Conservation (phyloP, 2,113 vertebrate genomes). For the Crotophaga sulcirostris region DNA sequence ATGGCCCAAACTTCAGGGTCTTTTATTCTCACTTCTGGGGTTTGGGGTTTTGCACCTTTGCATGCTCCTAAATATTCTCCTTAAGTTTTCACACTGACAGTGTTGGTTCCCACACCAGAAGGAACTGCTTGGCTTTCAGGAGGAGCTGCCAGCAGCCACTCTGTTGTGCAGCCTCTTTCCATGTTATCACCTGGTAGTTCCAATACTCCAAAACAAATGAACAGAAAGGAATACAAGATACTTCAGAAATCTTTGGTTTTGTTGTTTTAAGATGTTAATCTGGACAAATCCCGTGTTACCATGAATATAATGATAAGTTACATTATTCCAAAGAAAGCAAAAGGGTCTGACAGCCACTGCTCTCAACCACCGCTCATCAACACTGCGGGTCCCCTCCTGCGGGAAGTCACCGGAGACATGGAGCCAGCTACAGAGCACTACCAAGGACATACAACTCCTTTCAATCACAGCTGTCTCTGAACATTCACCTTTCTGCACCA, state of each 20-base stretch:
- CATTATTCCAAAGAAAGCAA: neutral
- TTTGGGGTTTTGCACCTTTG: neutral
- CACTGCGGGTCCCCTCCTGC: neutral
- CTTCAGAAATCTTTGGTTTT: neutral
- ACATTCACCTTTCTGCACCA: neutral
- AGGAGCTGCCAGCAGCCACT: neutral
- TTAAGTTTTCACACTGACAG: neutral
- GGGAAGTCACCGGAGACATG: neutral
- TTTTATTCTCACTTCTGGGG: neutral
- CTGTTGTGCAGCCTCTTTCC: neutral
- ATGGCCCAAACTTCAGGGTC: neutral
- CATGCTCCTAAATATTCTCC: neutral
- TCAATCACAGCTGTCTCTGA: neutral
- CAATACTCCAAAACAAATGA: neutral
- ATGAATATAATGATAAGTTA: neutral
- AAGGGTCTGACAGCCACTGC: accelerated
- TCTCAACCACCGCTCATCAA: neutral
- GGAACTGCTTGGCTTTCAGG: neutral
- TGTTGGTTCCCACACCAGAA: neutral
- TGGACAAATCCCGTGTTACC: neutral
- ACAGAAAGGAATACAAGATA: neutral
- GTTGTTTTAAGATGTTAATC: neutral
- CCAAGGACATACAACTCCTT: neutral
- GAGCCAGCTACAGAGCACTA: neutral
- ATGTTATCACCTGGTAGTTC: neutral